phyloP scores from a whole-genome alignment of 1,140 invertebrate genomes.

The Mya arenaria region DNA sequence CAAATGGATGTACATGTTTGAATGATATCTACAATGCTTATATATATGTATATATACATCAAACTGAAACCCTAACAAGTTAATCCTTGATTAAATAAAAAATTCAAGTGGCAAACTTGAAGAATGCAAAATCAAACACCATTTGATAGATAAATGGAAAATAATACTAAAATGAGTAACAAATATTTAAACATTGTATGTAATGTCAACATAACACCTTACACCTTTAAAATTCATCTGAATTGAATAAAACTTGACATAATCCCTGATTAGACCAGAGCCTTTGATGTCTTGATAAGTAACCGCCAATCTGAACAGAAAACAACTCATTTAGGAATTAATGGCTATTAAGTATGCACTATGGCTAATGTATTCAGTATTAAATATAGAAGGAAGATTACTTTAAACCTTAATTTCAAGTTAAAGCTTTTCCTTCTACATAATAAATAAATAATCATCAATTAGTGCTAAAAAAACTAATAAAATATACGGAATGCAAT shows the following conservation, averaged over 20 bases:
- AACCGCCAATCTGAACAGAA: slow-evolving; percentile 24
- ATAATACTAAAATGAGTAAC: slow-evolving; percentile 26
- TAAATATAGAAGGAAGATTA: too few relatives aligned
- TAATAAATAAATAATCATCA: too few relatives aligned
- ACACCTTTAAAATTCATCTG: background rate
- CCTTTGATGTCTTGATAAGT: slow-evolving; percentile 28
- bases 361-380: too few relatives aligned
- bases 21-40: too few relatives aligned
- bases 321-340: slow-evolving; percentile 33
- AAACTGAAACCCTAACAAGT: slow-evolving; percentile 26
- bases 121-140: background rate
- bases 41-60: too few relatives aligned
- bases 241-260: slow-evolving; percentile 32
- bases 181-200: slow-evolving; percentile 49
- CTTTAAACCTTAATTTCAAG: too few relatives aligned
- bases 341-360: too few relatives aligned
- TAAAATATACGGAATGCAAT: too few relatives aligned
- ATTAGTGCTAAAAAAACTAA: too few relatives aligned
- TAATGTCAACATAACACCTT: slow-evolving; percentile 23
- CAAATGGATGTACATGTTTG: too few relatives aligned
- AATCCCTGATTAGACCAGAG: slow-evolving; percentile 36
- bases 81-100: background rate
- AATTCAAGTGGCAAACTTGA: background rate
- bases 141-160: slow-evolving; percentile 41
- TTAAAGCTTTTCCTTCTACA: too few relatives aligned